Percentiles rank a stretch among this genome's conserved stretches.
phyloP scores from a whole-genome alignment of 2,113 vertebrate species.

The Narcine bancroftii region DNA sequence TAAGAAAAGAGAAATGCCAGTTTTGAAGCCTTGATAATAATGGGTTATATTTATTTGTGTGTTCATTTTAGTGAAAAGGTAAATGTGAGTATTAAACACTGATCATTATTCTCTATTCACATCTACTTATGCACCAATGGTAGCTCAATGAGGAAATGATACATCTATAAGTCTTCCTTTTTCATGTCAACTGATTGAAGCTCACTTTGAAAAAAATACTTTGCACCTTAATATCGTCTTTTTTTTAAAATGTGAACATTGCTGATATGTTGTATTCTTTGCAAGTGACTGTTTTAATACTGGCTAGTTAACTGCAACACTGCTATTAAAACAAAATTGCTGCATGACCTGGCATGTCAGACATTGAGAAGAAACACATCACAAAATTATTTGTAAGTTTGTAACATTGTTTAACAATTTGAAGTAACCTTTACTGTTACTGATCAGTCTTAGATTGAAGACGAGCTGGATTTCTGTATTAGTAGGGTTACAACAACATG shows the following conservation, averaged over 20 bases:
- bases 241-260: slow-evolving; percentile 9
- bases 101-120: neutral
- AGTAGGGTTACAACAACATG: slow-evolving; percentile 20
- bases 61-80: slow-evolving; percentile 21
- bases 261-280: slow-evolving; percentile 21
- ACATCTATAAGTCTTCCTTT: slow-evolving; percentile 13
- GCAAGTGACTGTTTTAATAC: slow-evolving; percentile 31
- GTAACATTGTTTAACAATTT: slow-evolving; percentile 26
- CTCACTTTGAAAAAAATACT: slow-evolving; percentile 19
- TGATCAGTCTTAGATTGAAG: slow-evolving; percentile 18
- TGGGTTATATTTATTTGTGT: slow-evolving; percentile 10
- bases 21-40: slow-evolving; percentile 28
- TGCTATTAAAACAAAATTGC: slow-evolving; percentile 17
- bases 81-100: neutral
- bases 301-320: slow-evolving; percentile 25
- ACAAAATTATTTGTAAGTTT: slow-evolving; percentile 18
- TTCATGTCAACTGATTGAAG: slow-evolving; percentile 16
- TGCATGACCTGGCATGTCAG: slow-evolving; percentile 32
- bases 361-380: neutral
- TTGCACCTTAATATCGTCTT: slow-evolving; percentile 11
- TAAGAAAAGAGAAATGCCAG: slow-evolving; percentile 6
- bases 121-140: neutral
- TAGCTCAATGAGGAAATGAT: neutral
- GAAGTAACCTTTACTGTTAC: slow-evolving; percentile 18
- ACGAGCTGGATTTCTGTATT: slow-evolving; percentile 13